These are phyloP conservation scores for Hypolimnas misippus DNA, from an alignment of 2,888 invertebrate species.

Conservation along the genomic window DNA sequence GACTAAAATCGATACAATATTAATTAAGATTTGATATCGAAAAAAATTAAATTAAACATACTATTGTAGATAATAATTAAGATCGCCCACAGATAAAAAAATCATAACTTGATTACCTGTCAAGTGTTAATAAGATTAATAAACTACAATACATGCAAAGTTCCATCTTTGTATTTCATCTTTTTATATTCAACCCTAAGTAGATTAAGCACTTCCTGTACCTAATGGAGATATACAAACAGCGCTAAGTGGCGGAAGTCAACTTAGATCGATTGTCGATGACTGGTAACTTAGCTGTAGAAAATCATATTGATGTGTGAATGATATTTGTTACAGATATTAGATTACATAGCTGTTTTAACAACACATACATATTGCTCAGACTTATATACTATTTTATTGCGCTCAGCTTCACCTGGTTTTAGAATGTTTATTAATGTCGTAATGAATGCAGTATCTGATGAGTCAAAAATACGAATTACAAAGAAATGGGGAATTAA, in stretches of 20 bases:
- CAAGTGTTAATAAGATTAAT: conserved; percentile 6
- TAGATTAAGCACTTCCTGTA: conserved; percentile 26
- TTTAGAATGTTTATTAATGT: too few relatives aligned
- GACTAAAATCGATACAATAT: too few relatives aligned
- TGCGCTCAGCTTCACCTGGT: background rate
- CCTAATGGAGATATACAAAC: conserved; percentile 55
- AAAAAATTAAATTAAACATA: conserved; percentile 1
- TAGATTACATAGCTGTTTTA: conserved; percentile 1
- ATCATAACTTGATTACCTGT: conserved; percentile 2
- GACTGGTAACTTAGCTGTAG: conserved; percentile 42
- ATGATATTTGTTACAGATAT: conserved; percentile 20
- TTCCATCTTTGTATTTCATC: too few relatives aligned
- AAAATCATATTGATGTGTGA: conserved; percentile 26
- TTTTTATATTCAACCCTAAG: background rate
- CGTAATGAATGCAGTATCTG: too few relatives aligned
- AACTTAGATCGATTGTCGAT: conserved; percentile 42
- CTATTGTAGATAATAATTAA: background rate
- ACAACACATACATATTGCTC: background rate
- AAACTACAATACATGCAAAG: background rate
- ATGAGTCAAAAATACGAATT: too few relatives aligned
- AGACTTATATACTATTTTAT: background rate
- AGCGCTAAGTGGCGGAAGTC: conserved; percentile 63
- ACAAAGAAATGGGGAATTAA: too few relatives aligned
- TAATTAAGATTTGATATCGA: background rate
- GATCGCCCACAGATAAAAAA: background rate